Evolutionary conservation across 2,797 vertebrate genomes (phyloP), one percentile per base, ranked within the genome.

Genomic region (Onychomys leucogaster): DNA sequence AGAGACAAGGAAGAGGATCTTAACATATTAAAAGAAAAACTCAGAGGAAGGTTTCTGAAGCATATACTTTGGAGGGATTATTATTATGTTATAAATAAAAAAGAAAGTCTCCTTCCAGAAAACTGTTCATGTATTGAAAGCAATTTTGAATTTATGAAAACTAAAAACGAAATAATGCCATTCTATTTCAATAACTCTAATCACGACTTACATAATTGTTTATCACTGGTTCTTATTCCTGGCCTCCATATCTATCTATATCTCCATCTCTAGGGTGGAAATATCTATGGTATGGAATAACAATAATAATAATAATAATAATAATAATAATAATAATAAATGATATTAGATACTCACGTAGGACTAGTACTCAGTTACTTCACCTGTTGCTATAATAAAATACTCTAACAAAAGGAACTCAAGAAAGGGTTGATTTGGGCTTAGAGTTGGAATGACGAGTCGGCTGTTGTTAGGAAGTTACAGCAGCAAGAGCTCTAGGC

Each of bases 11-110:
- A 95, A 94, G 41, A 80, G 43, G 9, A 16, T 77, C 94, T 67
- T 88, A 95, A 85, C 69, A 61, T 85, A 92, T 82, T 90, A 90
- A 82, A 90, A 95, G 73, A 85, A 95, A 94, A 94, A 16, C 81
- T 61, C 49, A 90, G 46, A 73, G 63, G 29, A 93, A 94, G 34
- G 81, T 81, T 93, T 93, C 21, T 81, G 29, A 91, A 83, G 57
- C 34, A 27, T 19, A 84, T 49, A 75, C 13, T 61, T 82, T 57
- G 21, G 14, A 88, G 46, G 32, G 87, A 88, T 41, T 57, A 73
- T 85, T 67, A 80, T 80, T 84, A 3, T 76, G 59, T 80, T 80
- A 76, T 76, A 96, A 94, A 94, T 71, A 85, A 37, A 83, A 88
- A 88, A 86, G 32, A 85, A 85, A 21, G 3, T 49, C 29, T 49